Conservation (phyloP, 2,113 vertebrate species). For the Cathartes aura region DNA sequence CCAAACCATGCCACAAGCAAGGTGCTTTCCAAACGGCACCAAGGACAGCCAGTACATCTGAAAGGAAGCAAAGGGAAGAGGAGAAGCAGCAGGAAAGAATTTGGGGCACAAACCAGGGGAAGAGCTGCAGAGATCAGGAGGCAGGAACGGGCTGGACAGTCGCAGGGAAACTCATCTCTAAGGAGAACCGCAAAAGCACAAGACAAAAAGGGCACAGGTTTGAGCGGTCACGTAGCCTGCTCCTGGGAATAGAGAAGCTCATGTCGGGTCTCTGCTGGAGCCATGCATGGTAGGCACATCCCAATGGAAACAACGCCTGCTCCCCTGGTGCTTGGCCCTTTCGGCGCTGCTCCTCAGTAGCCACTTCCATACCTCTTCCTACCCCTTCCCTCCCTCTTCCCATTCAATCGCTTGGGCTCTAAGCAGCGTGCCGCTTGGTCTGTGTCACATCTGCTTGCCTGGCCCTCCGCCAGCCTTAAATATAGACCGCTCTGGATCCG, state of each 20-base stretch:
- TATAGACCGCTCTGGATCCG: not conserved
- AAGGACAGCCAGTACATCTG: accelerated
- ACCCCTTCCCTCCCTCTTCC: not conserved
- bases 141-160: accelerated
- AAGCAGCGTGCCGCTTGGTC: not conserved
- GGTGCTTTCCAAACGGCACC: not conserved
- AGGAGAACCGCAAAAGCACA: not conserved
- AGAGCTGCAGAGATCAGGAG: not conserved
- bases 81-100: not conserved
- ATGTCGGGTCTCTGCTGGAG: accelerated
- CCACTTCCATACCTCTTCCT: not conserved
- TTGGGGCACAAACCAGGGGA: not conserved
- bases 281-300: accelerated
- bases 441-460: not conserved
- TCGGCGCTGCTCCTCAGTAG: accelerated
- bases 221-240: not conserved
- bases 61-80: not conserved
- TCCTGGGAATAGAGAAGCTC: accelerated
- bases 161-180: not conserved
- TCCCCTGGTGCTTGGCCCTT: accelerated
- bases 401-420: not conserved
- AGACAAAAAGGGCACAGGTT: accelerated
- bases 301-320: not conserved
- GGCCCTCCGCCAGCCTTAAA: not conserved
- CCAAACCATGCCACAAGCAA: accelerated